Evolutionary conservation across 2,113 vertebrate species (phyloP).

Genomic region (Strigops habroptila): DNA sequence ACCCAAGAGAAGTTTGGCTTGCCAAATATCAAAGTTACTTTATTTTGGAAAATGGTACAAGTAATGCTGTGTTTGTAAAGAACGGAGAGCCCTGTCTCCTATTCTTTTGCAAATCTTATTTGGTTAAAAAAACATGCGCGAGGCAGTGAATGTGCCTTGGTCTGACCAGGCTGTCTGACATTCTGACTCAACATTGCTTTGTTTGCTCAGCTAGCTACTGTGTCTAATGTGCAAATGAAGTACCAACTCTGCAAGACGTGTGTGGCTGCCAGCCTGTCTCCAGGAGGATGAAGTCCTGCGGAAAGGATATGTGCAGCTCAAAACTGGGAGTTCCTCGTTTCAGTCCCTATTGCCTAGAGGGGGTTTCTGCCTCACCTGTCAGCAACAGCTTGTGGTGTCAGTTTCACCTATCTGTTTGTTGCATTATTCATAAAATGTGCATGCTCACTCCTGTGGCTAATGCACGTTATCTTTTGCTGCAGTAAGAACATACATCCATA

Average conservation of each 20-base stretch:
- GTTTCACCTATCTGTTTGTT: background rate
- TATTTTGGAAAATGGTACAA: background rate
- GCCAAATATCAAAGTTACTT: background rate
- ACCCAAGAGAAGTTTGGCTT: background rate
- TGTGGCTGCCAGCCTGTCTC: background rate
- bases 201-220: background rate
- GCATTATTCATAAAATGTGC: background rate
- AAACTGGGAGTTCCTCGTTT: background rate
- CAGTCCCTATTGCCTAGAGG: background rate
- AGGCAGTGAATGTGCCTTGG: background rate
- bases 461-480: background rate
- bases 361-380: background rate
- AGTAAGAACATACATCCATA: too few species aligned
- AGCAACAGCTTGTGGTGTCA: background rate
- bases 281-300: background rate
- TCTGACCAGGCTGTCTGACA: background rate
- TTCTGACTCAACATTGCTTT: background rate
- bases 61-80: background rate
- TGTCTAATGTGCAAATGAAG: background rate
- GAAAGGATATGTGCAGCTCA: rapidly evolving
- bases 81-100: background rate
- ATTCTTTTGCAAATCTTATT: background rate
- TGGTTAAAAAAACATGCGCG: background rate
- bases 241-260: background rate
- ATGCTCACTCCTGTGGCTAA: background rate